Percentiles rank a stretch among this genome's conserved stretches.
phyloP scores from a whole-genome alignment of 2,797 vertebrate species.

The Phoeniculus purpureus region DNA sequence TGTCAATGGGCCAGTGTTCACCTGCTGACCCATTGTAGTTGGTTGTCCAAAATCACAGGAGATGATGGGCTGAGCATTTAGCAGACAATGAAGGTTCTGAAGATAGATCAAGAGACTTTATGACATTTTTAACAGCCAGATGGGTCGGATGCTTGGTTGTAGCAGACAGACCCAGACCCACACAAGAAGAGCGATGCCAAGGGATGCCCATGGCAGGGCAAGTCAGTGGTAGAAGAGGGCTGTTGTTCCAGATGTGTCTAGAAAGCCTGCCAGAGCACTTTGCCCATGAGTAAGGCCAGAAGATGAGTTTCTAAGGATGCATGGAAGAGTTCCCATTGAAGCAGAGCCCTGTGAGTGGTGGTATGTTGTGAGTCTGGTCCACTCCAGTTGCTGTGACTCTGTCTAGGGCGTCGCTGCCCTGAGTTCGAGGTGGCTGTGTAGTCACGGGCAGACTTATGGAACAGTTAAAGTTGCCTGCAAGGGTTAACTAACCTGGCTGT shows the following conservation, averaged over 20 bases:
- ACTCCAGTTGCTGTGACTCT: not conserved
- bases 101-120: not conserved
- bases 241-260: not conserved
- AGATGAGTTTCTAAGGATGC: not conserved
- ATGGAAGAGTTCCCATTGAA: not conserved
- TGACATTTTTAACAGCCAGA: not conserved
- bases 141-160: not conserved
- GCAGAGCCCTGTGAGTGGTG: not conserved
- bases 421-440: not conserved
- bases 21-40: not conserved
- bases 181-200: not conserved
- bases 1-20: not conserved
- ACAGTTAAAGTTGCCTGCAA: not conserved
- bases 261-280: not conserved
- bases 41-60: not conserved
- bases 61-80: not conserved
- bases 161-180: not conserved
- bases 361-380: not conserved
- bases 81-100: not conserved
- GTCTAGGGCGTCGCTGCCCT: not conserved
- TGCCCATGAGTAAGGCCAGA: not conserved
- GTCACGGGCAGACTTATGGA: not conserved
- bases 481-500: not conserved
- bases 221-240: not conserved
- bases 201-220: not conserved